phyloP scores from a whole-genome alignment of 2,797 vertebrate species.

The Mus minutoides region DNA sequence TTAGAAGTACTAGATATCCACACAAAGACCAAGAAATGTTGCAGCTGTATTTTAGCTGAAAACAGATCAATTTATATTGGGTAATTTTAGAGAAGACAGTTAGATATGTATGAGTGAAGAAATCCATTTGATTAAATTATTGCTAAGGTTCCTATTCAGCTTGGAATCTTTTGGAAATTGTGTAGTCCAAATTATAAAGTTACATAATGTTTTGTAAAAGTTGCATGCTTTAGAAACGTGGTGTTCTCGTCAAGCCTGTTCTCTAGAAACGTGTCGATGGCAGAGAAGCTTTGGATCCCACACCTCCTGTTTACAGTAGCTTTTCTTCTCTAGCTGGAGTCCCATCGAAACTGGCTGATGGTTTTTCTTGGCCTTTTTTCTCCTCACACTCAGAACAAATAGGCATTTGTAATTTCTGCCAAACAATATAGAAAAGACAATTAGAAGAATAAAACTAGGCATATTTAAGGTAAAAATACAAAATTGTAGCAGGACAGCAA shows the following conservation, averaged over 20 bases:
- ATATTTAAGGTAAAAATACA: not conserved
- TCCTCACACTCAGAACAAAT: constrained; percentile 82
- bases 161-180: constrained; percentile 77
- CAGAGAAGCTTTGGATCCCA: constrained; percentile 42
- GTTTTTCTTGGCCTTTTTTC: constrained; percentile 79
- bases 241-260: constrained; percentile 84
- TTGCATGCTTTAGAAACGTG: constrained; percentile 87
- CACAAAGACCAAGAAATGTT: constrained; percentile 69
- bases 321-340: constrained; percentile 80
- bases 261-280: constrained; percentile 82
- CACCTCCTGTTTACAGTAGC: constrained; percentile 77
- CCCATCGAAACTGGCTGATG: constrained; percentile 75
- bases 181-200: constrained; percentile 86
- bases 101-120: constrained; percentile 76
- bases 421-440: constrained; percentile 67
- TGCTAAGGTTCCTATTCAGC: constrained; percentile 85
- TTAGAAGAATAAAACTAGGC: constrained; percentile 35
- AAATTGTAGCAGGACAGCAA: not conserved
- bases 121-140: constrained; percentile 85
- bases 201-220: constrained; percentile 87
- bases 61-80: constrained; percentile 78
- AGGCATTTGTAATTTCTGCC: constrained; percentile 84
- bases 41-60: constrained; percentile 73
- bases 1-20: constrained; percentile 64
- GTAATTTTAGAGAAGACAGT: constrained; percentile 76